A percentile compares a stretch with the other conserved stretches of the same genome.
These are phyloP conservation scores for Drosophila robusta DNA, from an alignment of 2,888 invertebrate genomes.

Conservation along the genomic window DNA sequence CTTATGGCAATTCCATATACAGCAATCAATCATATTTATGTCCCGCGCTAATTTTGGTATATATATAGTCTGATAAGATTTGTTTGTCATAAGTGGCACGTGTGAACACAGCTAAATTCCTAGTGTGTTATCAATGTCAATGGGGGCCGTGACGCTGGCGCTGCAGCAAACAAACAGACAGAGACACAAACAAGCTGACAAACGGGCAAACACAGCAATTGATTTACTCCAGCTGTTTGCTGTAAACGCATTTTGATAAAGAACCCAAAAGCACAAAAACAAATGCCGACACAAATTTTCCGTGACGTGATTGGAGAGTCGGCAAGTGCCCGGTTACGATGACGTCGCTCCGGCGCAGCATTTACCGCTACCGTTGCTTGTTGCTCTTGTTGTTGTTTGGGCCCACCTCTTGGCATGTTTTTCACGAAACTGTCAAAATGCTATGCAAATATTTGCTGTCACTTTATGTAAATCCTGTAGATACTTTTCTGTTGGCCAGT, in stretches of 20 bases:
- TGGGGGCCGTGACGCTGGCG: constrained; percentile 47
- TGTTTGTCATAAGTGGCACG: constrained; percentile 9
- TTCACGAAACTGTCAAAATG: constrained; percentile 77
- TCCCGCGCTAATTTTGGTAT: no score
- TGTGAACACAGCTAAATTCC: constrained; percentile 10
- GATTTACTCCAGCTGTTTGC: constrained; percentile 64
- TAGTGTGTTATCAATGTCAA: constrained; percentile 39
- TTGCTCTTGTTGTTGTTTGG: constrained; percentile 42
- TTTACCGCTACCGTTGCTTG: constrained; percentile 18
- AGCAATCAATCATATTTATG: no score
- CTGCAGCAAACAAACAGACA: constrained; percentile 53
- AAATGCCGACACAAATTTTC: constrained; percentile 49
- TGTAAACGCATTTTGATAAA: constrained; percentile 52
- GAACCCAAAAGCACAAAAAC: constrained; percentile 6
- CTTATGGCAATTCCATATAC: no score
- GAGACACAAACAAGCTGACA: constrained; percentile 9
- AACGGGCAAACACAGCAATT: constrained; percentile 37
- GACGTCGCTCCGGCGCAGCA: constrained; percentile 42
- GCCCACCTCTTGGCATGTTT: constrained; percentile 72
- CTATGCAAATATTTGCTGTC: constrained; percentile 74
- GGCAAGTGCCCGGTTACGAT: constrained; percentile 25
- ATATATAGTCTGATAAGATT: not conserved
- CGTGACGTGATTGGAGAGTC: constrained; percentile 50
- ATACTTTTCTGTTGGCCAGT: constrained; percentile 19
- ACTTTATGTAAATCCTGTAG: constrained; percentile 62